Percentiles rank a stretch among this genome's conserved stretches.
Conservation (phyloP, 2,888 invertebrate genomes). For the Pachycephus smyrnensis region DNA sequence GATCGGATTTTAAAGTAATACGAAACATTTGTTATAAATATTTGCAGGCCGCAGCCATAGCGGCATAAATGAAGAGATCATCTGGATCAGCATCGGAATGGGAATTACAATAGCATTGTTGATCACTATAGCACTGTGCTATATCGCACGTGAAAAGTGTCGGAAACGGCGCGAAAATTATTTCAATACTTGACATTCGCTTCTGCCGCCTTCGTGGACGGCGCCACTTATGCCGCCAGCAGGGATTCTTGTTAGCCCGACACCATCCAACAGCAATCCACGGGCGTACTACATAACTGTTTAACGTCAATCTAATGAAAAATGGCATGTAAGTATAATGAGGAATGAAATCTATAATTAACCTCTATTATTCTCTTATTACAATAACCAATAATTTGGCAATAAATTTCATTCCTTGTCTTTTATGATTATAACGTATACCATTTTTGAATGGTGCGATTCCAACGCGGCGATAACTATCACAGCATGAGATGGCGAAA, state of each 20-base stretch:
- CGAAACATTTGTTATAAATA: too few species aligned
- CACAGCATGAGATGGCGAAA: too few species aligned
- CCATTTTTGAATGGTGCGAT: too few species aligned
- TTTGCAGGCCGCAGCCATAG: constrained; percentile 82
- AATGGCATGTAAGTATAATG: too few species aligned
- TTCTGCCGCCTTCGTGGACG: constrained; percentile 55
- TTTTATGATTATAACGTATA: too few species aligned
- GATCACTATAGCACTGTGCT: constrained; percentile 85
- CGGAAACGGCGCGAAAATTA: constrained; percentile 76
- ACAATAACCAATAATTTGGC: too few species aligned
- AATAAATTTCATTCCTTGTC: too few species aligned
- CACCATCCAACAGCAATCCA: constrained; percentile 54
- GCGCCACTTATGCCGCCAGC: constrained; percentile 50
- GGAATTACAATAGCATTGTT: constrained; percentile 84
- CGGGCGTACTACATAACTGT: constrained; percentile 58
- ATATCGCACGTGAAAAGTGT: constrained; percentile 85
- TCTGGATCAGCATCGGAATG: constrained; percentile 91
- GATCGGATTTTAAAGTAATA: too few species aligned
- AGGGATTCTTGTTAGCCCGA: constrained; percentile 56
- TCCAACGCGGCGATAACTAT: too few species aligned
- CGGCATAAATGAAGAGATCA: constrained; percentile 89
- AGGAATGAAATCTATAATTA: too few species aligned
- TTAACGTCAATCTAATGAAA: constrained; percentile 24
- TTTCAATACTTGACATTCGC: constrained; percentile 53
- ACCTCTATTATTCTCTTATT: too few species aligned